phyloP scores from a whole-genome alignment of 1,140 invertebrate species.

The Tyrophagus putrescentiae region DNA sequence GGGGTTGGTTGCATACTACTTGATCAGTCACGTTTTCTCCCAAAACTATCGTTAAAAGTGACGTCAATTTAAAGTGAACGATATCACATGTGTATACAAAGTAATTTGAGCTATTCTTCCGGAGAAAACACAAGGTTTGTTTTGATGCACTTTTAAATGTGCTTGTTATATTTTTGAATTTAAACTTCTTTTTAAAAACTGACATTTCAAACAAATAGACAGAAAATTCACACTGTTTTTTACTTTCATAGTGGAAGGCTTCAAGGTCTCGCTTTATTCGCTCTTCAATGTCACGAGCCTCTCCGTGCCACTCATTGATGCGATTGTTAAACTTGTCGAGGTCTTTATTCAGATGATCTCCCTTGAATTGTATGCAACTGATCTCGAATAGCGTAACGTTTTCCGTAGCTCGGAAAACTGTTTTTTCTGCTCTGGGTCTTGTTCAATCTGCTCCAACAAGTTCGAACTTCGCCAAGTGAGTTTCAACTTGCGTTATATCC shows the following conservation, averaged over 20 bases:
- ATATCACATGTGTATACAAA: no score
- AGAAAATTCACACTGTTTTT: neutral
- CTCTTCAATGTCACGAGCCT: neutral
- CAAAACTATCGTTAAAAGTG: no score
- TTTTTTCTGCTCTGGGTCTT: neutral
- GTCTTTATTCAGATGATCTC: constrained; percentile 7
- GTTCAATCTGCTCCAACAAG: neutral
- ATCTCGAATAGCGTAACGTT: constrained; percentile 1
- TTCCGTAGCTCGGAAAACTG: neutral
- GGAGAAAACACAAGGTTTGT: no score
- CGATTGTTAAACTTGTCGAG: neutral
- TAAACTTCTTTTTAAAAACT: no score
- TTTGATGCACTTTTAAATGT: no score
- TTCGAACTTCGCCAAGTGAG: neutral
- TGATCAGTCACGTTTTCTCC: no score
- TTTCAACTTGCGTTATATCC: neutral
- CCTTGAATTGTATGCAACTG: neutral
- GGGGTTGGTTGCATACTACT: no score
- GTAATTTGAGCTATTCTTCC: no score
- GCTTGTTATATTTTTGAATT: no score
- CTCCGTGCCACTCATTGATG: neutral
- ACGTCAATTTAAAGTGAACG: no score
- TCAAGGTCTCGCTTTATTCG: neutral
- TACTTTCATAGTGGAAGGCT: neutral
- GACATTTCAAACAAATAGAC: no score